These are phyloP conservation scores for Sturnira hondurensis DNA, from an alignment of 2,113 vertebrate species.

Conservation along the genomic window DNA sequence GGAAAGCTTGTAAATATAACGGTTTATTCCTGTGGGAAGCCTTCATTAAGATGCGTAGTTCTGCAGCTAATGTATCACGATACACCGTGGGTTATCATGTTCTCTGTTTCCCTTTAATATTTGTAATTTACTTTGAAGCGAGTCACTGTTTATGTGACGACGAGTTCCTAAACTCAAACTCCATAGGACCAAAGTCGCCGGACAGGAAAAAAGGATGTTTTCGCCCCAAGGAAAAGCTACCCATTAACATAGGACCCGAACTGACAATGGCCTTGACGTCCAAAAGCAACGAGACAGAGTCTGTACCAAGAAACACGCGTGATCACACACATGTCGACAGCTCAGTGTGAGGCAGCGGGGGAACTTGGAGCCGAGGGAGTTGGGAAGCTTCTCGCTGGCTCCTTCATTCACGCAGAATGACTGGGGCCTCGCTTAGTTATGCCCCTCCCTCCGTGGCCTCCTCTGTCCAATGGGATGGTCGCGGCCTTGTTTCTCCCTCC, in stretches of 20 bases:
- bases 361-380: not conserved
- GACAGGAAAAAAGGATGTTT: conserved; percentile 71
- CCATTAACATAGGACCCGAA: conserved; percentile 57
- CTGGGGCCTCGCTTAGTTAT: fast-evolving
- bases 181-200: conserved; percentile 65
- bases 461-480: not conserved
- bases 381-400: fast-evolving
- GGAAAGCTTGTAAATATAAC: conserved; percentile 85
- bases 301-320: not conserved
- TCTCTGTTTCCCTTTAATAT: conserved; percentile 78
- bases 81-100: conserved; percentile 63
- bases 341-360: not conserved
- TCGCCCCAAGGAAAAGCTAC: conserved; percentile 72
- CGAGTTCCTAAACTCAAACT: conserved; percentile 80
- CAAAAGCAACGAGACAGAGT: conserved; percentile 42
- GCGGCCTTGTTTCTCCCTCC: not conserved
- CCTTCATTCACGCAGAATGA: fast-evolving
- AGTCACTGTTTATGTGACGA: conserved; percentile 73
- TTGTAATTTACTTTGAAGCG: conserved; percentile 84
- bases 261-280: conserved; percentile 63
- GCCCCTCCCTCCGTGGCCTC: not conserved
- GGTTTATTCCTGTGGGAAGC: conserved; percentile 84
- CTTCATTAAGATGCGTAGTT: conserved; percentile 87
- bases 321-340: not conserved
- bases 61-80: conserved; percentile 76